A percentile compares a stretch with the other conserved stretches of the same genome.
Conservation (phyloP, 2,888 invertebrate genomes). For the Macrosoma leucophasiata region DNA sequence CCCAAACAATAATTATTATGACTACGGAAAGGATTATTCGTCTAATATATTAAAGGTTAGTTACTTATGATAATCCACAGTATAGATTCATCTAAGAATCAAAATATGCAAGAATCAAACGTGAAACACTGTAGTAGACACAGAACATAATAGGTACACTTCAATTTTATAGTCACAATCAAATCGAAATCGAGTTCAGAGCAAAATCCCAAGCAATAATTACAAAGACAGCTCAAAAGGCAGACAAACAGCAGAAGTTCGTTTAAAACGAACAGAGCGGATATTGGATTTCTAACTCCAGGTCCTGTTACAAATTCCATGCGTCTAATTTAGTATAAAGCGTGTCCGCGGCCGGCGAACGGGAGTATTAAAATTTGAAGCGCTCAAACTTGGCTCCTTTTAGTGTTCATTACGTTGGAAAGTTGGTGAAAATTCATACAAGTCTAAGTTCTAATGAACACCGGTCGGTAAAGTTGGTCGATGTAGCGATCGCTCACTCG, state of each 20-base stretch:
- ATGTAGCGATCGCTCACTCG: slow-evolving; percentile 42
- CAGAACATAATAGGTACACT: too few species aligned
- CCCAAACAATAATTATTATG: too few species aligned
- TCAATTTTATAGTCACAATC: too few species aligned
- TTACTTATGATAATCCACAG: too few species aligned
- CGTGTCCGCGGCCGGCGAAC: slow-evolving; percentile 39
- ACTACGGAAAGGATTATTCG: too few species aligned
- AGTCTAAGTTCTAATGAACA: slow-evolving; percentile 74
- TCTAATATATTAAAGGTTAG: too few species aligned
- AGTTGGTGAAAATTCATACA: slow-evolving; percentile 71
- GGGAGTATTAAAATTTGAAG: slow-evolving; percentile 70
- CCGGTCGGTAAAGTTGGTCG: slow-evolving; percentile 56
- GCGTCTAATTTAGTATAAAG: slow-evolving; percentile 43
- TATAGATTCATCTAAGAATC: too few species aligned
- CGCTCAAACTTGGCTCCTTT: slow-evolving; percentile 69
- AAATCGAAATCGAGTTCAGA: slow-evolving; percentile 7
- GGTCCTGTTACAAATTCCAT: slow-evolving; percentile 33
- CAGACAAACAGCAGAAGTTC: slow-evolving; percentile 51
- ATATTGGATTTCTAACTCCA: slow-evolving; percentile 67
- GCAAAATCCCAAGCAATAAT: slow-evolving; percentile 17
- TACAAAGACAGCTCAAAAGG: slow-evolving; percentile 50
- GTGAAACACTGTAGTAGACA: too few species aligned
- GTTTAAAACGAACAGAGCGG: slow-evolving; percentile 53
- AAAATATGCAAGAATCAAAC: too few species aligned
- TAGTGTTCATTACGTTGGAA: slow-evolving; percentile 71